A percentile compares a stretch with the other conserved stretches of the same genome.
phyloP scores from a whole-genome alignment of 1,140 invertebrate species.

The Dendroctonus valens region DNA sequence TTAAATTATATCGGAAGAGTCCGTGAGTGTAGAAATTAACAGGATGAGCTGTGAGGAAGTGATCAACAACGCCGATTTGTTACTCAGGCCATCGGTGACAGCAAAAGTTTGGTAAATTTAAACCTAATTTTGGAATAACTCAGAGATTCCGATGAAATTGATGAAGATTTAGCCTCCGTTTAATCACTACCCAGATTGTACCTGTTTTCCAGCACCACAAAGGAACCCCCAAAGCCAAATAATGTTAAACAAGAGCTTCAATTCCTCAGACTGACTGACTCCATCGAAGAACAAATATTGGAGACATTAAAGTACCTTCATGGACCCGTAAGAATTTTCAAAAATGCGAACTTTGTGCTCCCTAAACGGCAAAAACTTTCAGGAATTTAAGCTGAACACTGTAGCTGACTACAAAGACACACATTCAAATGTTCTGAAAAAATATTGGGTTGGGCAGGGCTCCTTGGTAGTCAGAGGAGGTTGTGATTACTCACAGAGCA shows the following conservation, averaged over 20 bases:
- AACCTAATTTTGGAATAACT: conserved; percentile 8
- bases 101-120: conserved; percentile 46
- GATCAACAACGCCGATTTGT: conserved; percentile 44
- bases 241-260: conserved; percentile 69
- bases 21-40: background rate
- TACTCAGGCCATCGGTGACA: conserved; percentile 43
- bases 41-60: conserved; percentile 45
- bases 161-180: no score
- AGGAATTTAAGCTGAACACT: conserved; percentile 55
- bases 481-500: conserved; percentile 61
- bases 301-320: conserved; percentile 69
- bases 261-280: conserved; percentile 61
- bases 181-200: no score
- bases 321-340: conserved; percentile 54
- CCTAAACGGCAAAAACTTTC: conserved; percentile 26
- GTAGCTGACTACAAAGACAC: conserved; percentile 60
- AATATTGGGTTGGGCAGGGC: conserved; percentile 72
- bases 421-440: conserved; percentile 62
- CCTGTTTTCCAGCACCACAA: conserved; percentile 31
- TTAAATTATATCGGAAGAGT: conserved; percentile 2
- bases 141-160: no score
- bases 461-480: conserved; percentile 69
- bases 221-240: conserved; percentile 46
- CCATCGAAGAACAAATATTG: conserved; percentile 66
- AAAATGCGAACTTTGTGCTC: background rate